These are phyloP conservation scores for Tinea pellionella DNA, from an alignment of 2,888 invertebrate species.

Conservation along the genomic window DNA sequence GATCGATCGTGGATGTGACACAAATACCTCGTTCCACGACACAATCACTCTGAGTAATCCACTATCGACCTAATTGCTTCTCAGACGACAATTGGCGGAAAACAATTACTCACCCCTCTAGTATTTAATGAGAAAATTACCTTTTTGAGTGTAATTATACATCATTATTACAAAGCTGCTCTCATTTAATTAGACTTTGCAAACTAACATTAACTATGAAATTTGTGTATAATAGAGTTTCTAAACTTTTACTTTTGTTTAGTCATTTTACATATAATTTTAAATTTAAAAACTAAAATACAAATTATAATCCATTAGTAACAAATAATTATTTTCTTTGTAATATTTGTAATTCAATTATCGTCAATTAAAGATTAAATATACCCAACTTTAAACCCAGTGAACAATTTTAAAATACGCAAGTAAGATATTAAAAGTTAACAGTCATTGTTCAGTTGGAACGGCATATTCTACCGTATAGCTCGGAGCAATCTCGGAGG, in stretches of 20 bases:
- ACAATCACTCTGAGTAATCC: constrained; percentile 55
- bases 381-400: too few relatives aligned
- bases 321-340: neutral
- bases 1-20: constrained; percentile 57
- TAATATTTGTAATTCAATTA: too few relatives aligned
- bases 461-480: constrained; percentile 28
- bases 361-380: too few relatives aligned
- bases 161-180: neutral
- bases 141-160: constrained; percentile 10
- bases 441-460: constrained; percentile 19
- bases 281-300: too few relatives aligned
- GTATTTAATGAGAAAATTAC: constrained; percentile 12
- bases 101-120: constrained; percentile 35
- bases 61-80: constrained; percentile 61
- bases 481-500: constrained; percentile 41
- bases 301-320: too few relatives aligned
- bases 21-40: constrained; percentile 54
- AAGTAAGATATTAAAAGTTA: constrained; percentile 1
- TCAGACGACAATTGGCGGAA: constrained; percentile 46
- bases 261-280: neutral
- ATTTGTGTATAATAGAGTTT: neutral
- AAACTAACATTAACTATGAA: neutral
- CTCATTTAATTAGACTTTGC: neutral
- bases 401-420: neutral
- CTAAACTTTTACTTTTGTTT: neutral